These are phyloP conservation scores for Pararge aegeria DNA, from an alignment of 1,140 invertebrate genomes.

Conservation along the genomic window DNA sequence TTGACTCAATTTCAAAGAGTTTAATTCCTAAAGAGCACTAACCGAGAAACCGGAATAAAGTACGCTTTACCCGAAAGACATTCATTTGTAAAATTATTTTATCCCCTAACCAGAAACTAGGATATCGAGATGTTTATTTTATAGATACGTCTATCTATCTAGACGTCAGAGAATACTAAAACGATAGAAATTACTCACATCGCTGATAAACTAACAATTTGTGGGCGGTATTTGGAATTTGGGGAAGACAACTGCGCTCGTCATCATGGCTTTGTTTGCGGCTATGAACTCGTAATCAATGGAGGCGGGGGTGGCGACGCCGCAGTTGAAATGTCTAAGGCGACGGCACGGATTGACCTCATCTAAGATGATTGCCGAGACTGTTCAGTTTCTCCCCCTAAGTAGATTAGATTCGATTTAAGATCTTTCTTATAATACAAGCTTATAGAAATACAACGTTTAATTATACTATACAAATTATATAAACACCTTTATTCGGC, in stretches of 20 bases:
- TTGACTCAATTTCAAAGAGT: slow-evolving; percentile 3
- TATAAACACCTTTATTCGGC: no score
- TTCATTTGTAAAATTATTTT: not conserved
- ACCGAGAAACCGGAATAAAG: not conserved
- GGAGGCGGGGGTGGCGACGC: slow-evolving; percentile 26
- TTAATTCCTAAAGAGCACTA: not conserved
- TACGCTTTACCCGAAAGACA: not conserved
- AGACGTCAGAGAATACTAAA: slow-evolving; percentile 15
- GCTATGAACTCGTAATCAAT: slow-evolving; percentile 46
- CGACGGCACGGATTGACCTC: slow-evolving; percentile 46
- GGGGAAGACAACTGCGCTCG: slow-evolving; percentile 52
- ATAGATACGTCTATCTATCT: not conserved
- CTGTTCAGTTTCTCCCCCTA: not conserved
- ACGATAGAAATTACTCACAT: slow-evolving; percentile 51
- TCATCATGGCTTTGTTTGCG: slow-evolving; percentile 58
- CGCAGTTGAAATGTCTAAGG: slow-evolving; percentile 52
- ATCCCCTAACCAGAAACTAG: not conserved
- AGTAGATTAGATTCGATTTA: not conserved
- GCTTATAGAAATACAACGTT: no score
- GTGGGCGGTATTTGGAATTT: slow-evolving; percentile 47
- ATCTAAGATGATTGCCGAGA: slow-evolving; percentile 31
- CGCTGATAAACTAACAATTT: slow-evolving; percentile 46
- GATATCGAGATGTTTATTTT: not conserved
- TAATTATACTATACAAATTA: no score
- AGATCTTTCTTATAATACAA: no score